Percentiles rank a stretch among this genome's conserved stretches.
Evolutionary conservation across 2,797 vertebrate species (phyloP).

Genomic region (Iguana delicatissima): DNA sequence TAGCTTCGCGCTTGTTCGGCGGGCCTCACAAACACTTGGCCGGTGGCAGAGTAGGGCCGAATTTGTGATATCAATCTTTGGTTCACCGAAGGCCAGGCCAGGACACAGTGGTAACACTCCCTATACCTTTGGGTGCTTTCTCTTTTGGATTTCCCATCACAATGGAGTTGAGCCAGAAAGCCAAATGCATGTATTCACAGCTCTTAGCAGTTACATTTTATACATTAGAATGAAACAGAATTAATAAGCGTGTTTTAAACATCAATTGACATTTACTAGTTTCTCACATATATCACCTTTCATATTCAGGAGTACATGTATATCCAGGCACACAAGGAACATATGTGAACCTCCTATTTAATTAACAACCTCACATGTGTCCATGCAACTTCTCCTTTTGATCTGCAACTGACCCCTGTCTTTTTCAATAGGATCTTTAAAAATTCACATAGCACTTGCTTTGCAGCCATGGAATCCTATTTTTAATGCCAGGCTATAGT

Average conservation of each 20-base stretch:
- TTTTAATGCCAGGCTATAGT: constrained; percentile 52
- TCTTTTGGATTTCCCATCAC: no score
- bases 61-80: no score
- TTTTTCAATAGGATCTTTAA: constrained; percentile 36
- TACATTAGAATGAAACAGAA: neutral
- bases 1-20: no score
- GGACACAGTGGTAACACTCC: no score
- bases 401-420: constrained; percentile 22
- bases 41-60: no score
- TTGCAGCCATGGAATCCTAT: constrained; percentile 36
- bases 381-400: constrained; percentile 6
- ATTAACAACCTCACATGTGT: constrained; percentile 59
- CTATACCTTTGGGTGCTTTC: no score
- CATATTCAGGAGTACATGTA: constrained; percentile 49
- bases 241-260: neutral
- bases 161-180: no score
- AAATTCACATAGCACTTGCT: constrained; percentile 42
- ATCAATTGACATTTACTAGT: neutral
- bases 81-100: no score
- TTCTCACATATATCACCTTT: constrained; percentile 64
- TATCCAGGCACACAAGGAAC: constrained; percentile 18
- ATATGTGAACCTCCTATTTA: constrained; percentile 69
- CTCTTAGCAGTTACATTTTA: neutral
- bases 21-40: no score
- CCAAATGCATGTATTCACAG: neutral